A percentile compares a stretch with the other conserved stretches of the same genome.
These are phyloP conservation scores for Trichechus manatus DNA, from an alignment of 2,113 vertebrate species.

Conservation along the genomic window DNA sequence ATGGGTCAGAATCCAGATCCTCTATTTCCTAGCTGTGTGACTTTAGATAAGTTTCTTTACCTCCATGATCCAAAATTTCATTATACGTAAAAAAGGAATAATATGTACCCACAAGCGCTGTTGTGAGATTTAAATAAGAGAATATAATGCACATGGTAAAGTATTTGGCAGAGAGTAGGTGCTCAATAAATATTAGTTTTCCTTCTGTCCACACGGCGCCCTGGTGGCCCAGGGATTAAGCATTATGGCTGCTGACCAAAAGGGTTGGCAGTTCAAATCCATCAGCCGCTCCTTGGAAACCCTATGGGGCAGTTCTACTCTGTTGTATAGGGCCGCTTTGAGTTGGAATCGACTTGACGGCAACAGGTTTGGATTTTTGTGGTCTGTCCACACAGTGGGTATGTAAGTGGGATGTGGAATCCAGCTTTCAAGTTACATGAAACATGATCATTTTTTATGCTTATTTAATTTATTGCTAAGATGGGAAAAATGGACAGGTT, in stretches of 20 bases:
- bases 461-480: constrained; percentile 5
- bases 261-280: too few relatives aligned
- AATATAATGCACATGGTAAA: background rate
- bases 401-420: background rate
- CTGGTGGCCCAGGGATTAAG: too few relatives aligned
- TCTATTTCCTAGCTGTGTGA: background rate
- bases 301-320: too few relatives aligned
- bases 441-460: background rate
- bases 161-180: background rate
- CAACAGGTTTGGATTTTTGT: too few relatives aligned
- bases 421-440: background rate
- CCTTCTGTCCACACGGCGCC: background rate
- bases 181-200: background rate
- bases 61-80: background rate
- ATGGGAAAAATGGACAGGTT: background rate
- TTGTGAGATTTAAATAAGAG: constrained; percentile 8
- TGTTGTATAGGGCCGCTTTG: too few relatives aligned
- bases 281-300: too few relatives aligned
- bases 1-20: background rate
- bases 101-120: background rate
- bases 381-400: background rate
- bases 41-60: background rate
- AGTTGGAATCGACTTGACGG: too few relatives aligned
- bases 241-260: too few relatives aligned
- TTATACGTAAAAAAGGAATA: constrained; percentile 30